Base-by-base conservation (phyloP, 2,797 vertebrate genomes). In the Moxostoma hubbsi region DNA sequence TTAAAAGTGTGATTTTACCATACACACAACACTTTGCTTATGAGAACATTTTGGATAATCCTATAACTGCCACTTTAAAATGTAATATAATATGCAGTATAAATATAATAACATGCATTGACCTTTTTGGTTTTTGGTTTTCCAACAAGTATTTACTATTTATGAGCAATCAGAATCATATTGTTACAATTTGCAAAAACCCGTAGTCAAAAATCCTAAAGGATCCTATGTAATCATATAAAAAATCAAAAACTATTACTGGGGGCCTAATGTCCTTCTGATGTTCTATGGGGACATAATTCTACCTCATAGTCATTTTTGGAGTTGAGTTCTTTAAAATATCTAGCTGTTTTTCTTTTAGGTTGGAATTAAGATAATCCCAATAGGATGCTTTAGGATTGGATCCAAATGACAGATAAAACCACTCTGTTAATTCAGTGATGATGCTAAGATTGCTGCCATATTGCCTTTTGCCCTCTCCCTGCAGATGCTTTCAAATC, bases 401-500 rank as follows among this genome's bases (percentile, higher is more conserved):
- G 36, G 36, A 36, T 36, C 36, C 53, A 54, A 54, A n/a, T 13
- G 0, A 54, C 7, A 9, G 62, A 13, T n/a, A 4, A 46, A 64
- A 64, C 15, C 49, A 49, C 4, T 54, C 9, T 64, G 16, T 7
- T 18, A 47, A 71, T 71, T 63, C 2, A 63, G 8, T 72, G 50
- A 61, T 12, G 9, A 24, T 71, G 36, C 18, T 51, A 47, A 16
- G 65, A 51, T 49, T 47, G 65, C 57, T 63, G 58, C 58, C 58
- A 63, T 53, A 15, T 58, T 72, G 58, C 36, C 50, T 71, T 77
- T 51, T 69, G 49, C 58, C 18, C 53, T 66, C 9, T 57, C 11
- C n/a, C 10, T 36, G 62, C n/a, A 16, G 49, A 70, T 53, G 66
- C 55, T 78, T 79, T 77, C 57, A 6, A 79, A 73, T 58, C 69